Evolutionary conservation across 2,888 invertebrate genomes (phyloP).

Genomic region (Acronicta psi): DNA sequence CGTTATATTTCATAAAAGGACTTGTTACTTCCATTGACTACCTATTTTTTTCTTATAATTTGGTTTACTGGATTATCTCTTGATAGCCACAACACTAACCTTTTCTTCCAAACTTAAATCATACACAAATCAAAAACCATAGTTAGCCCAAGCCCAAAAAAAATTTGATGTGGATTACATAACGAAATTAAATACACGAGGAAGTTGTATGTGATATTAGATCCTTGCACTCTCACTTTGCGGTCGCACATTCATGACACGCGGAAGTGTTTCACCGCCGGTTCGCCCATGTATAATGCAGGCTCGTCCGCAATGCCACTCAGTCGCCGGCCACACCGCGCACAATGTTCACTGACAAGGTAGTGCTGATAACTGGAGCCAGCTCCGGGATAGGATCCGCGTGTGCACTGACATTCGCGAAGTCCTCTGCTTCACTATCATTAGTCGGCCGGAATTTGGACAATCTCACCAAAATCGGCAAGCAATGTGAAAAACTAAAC

Average conservation of each 20-base stretch:
- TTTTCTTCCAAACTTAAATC: too few species aligned
- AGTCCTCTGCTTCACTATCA: constrained; percentile 68
- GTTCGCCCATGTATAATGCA: constrained; percentile 52
- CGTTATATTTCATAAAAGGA: too few species aligned
- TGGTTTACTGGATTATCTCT: too few species aligned
- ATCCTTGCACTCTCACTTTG: constrained; percentile 57
- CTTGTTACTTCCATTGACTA: too few species aligned
- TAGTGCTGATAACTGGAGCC: constrained; percentile 79
- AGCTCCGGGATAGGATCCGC: constrained; percentile 81
- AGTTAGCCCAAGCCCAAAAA: too few species aligned
- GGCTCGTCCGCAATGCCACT: constrained; percentile 32
- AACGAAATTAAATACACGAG: constrained; percentile 56
- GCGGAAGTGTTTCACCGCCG: constrained; percentile 58
- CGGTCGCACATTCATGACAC: constrained; percentile 54
- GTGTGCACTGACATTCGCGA: constrained; percentile 74
- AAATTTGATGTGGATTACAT: too few species aligned
- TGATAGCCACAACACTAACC: too few species aligned
- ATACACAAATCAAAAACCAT: too few species aligned
- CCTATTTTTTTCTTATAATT: too few species aligned
- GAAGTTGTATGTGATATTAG: constrained; percentile 51
- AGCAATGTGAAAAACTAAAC: constrained; percentile 67
- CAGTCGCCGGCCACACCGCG: constrained; percentile 51
- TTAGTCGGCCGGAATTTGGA: constrained; percentile 74
- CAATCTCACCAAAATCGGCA: constrained; percentile 69
- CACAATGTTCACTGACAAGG: constrained; percentile 78